Evolutionary conservation across 2,113 vertebrate genomes (phyloP).

Genomic region (Paedocypris sp.): DNA sequence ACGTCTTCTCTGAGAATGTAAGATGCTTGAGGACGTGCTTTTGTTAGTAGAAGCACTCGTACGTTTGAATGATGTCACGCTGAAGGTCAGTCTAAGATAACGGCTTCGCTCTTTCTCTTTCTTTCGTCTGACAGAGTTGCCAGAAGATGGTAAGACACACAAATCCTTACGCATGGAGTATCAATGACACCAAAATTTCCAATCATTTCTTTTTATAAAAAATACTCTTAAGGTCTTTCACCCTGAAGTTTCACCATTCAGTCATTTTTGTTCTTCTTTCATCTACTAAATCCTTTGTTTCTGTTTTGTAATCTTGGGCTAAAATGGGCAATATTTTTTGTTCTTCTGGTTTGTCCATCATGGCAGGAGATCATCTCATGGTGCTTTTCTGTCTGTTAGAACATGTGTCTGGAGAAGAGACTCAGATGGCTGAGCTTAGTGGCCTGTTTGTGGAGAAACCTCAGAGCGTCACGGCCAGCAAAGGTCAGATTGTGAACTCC

Average conservation of each 20-base stretch:
- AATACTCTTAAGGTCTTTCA: slow-evolving; percentile 11
- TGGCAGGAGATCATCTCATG: slow-evolving; percentile 11
- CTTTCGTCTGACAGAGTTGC: slow-evolving; percentile 44
- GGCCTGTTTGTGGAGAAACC: slow-evolving; percentile 69
- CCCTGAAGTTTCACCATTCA: too few species aligned
- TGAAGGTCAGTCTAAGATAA: slow-evolving; percentile 25
- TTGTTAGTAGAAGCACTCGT: too few species aligned
- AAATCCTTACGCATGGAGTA: slow-evolving; percentile 40
- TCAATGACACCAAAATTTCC: slow-evolving; percentile 15
- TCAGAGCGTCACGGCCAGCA: slow-evolving; percentile 48
- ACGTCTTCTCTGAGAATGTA: neutral
- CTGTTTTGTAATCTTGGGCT: too few species aligned
- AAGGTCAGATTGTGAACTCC: slow-evolving; percentile 48
- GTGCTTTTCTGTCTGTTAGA: slow-evolving; percentile 34
- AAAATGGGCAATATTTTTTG: too few species aligned
- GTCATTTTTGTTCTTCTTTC: too few species aligned
- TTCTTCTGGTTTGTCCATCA: too few species aligned
- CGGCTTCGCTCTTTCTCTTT: slow-evolving; percentile 17
- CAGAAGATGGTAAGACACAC: slow-evolving; percentile 57
- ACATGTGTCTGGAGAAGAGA: slow-evolving; percentile 39
- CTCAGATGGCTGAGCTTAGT: slow-evolving; percentile 45
- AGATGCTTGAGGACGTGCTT: too few species aligned
- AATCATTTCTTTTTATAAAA: neutral
- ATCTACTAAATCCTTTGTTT: too few species aligned
- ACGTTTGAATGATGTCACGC: neutral